Conservation (phyloP, 2,797 vertebrate genomes). For the Natrix natrix region DNA sequence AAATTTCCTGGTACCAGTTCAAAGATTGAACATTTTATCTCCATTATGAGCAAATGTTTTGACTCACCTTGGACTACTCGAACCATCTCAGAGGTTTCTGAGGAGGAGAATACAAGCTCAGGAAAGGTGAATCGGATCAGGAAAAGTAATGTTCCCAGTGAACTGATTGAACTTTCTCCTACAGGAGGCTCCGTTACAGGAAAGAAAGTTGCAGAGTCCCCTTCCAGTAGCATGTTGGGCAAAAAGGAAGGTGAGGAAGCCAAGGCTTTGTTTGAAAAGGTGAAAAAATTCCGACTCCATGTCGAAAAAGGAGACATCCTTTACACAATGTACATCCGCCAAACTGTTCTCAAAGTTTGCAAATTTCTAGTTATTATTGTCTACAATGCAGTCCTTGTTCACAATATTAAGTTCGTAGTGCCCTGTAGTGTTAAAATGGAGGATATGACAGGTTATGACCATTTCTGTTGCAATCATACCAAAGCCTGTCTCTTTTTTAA, state of each 20-base stretch:
- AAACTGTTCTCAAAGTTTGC: conserved; percentile 83
- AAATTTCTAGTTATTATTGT: conserved; percentile 83
- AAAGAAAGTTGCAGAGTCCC: conserved; percentile 75
- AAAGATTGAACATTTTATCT: conserved; percentile 90
- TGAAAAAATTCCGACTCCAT: conserved; percentile 88
- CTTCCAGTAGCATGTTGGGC: conserved; percentile 77
- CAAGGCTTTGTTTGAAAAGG: conserved; percentile 91
- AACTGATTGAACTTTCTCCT: conserved; percentile 44
- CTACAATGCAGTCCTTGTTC: conserved; percentile 79
- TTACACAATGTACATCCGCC: conserved; percentile 86
- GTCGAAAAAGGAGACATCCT: conserved; percentile 87
- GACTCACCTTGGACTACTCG: conserved; percentile 92
- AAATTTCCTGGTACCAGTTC: conserved; percentile 91
- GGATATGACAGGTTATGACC: conserved; percentile 82
- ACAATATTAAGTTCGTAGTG: conserved; percentile 83
- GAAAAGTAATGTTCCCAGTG: conserved; percentile 41
- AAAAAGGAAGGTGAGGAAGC: conserved; percentile 92
- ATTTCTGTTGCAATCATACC: conserved; percentile 89
- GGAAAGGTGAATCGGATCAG: conserved; percentile 45
- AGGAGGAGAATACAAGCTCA: conserved; percentile 76
- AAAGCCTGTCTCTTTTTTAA: conserved; percentile 91
- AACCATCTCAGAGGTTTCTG: conserved; percentile 87
- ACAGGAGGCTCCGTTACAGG: conserved; percentile 72
- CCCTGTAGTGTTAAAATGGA: conserved; percentile 81
- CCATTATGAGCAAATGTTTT: conserved; percentile 87